Evolutionary conservation across 2,888 invertebrate genomes (phyloP).

Genomic region (Megaustenia siamemsis): DNA sequence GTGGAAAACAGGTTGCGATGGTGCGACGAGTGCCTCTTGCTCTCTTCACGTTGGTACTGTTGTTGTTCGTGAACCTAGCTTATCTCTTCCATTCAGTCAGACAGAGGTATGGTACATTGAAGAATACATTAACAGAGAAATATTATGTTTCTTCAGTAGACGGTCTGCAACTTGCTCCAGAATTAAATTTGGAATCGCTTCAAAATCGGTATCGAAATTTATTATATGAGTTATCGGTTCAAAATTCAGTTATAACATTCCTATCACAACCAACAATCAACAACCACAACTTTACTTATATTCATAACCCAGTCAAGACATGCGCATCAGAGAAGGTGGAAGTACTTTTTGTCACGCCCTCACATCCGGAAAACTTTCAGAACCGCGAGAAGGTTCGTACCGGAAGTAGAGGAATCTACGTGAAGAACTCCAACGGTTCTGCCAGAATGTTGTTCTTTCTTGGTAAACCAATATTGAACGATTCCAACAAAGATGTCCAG

Average conservation of each 20-base stretch:
- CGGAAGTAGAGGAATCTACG: conserved; percentile 1
- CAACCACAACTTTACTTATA: conserved; percentile 21
- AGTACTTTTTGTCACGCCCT: conserved; percentile 12
- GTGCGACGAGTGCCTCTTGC: no score
- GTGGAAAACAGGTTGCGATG: no score
- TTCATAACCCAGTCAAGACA: conserved; percentile 15
- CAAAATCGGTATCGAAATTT: neutral
- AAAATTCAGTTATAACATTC: conserved; percentile 7
- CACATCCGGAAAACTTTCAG: neutral
- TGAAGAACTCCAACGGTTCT: neutral
- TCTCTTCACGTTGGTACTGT: no score
- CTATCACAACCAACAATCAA: neutral
- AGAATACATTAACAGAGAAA: no score
- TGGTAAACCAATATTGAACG: neutral
- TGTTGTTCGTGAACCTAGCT: no score
- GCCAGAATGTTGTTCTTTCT: conserved; percentile 24
- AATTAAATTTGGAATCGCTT: neutral
- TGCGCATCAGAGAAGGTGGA: conserved; percentile 17
- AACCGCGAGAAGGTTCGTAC: neutral
- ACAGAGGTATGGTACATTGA: no score
- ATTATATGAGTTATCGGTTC: neutral
- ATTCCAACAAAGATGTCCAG: conserved; percentile 40
- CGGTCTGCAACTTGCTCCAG: no score
- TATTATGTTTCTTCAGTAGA: no score
- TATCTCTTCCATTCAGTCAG: no score